Base-by-base conservation (phyloP, 2,113 vertebrate genomes). In the Sialia sialis region DNA sequence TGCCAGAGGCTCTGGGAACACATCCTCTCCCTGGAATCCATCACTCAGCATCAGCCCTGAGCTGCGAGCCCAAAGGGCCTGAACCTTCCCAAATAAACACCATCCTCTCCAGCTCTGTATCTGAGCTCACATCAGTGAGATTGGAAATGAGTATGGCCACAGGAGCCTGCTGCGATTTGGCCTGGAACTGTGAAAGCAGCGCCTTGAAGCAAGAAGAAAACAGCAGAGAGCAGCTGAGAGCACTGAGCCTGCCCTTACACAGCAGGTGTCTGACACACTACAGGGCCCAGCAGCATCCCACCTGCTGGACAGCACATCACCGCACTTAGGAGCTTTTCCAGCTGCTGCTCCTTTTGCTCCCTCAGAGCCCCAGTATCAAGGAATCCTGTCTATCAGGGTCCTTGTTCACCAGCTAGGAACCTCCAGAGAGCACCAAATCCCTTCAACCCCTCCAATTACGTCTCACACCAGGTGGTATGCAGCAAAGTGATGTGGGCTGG, bases 271-370 rank as follows among this genome's bases (percentile, higher is more conserved):
- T 10, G 22, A 46, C 32, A 49, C 43, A n/a, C 46, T 13, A 10
- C 64, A 66, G 60, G 56, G 48, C 39, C 11, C 81, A 91, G 56
- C 44, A 89, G 51, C 72, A 77, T 4, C 38, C 51, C 52, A 27
- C 1, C 30, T 2, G 0, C 20, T 2, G 1, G 3, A 52, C 41
- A 62, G 63, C 0, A 0, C 16, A 82, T 9, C 34, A 11, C 64
- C 1, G 1, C 26, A 14, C 26, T 46, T 9, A 3, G 13, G 11
- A 3, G 6, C 26, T 64, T 67, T 41, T 51, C 76, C 16, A 78
- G 30, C 66, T 0, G 0, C 81, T 0, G 0, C 48, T 70, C 68
- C 56, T 44, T 60, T 25, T 3, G 7, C 67, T 73, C 58, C 43
- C 55, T 72, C 60, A 56, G 32, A 83, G 20, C 21, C 6, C 36